A percentile compares a stretch with the other conserved stretches of the same genome.
phyloP scores from a whole-genome alignment of 2,888 invertebrate genomes.

The Polyommatus icarus region DNA sequence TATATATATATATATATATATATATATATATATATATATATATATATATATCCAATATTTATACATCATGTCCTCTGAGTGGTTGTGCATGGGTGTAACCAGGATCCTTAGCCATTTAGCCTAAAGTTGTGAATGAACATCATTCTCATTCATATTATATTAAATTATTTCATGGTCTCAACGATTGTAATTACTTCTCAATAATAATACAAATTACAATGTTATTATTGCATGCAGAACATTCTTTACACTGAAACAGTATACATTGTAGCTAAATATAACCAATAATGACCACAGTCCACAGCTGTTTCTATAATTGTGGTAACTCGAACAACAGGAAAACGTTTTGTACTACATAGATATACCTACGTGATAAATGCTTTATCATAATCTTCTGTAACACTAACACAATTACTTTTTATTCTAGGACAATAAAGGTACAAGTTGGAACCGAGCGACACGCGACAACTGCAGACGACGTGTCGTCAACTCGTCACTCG shows the following conservation, averaged over 20 bases:
- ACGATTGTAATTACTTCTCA: neutral
- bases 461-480: too few species aligned
- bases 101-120: too few species aligned
- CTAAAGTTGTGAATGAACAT: too few species aligned
- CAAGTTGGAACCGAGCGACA: too few species aligned
- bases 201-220: neutral
- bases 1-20: too few species aligned
- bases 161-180: neutral
- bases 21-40: too few species aligned
- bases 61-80: too few species aligned
- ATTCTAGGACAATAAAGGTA: neutral
- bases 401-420: slow-evolving; percentile 1
- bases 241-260: neutral
- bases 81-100: too few species aligned
- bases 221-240: neutral
- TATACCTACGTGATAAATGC: neutral
- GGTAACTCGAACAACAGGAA: slow-evolving; percentile 3
- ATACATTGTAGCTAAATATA: slow-evolving; percentile 16
- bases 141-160: too few species aligned
- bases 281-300: neutral
- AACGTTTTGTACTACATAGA: slow-evolving; percentile 10
- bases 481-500: too few species aligned
- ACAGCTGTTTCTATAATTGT: neutral
- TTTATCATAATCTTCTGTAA: slow-evolving; percentile 1
- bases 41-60: too few species aligned